Conservation (phyloP, 2,888 invertebrate species). For the Noctua janthe region DNA sequence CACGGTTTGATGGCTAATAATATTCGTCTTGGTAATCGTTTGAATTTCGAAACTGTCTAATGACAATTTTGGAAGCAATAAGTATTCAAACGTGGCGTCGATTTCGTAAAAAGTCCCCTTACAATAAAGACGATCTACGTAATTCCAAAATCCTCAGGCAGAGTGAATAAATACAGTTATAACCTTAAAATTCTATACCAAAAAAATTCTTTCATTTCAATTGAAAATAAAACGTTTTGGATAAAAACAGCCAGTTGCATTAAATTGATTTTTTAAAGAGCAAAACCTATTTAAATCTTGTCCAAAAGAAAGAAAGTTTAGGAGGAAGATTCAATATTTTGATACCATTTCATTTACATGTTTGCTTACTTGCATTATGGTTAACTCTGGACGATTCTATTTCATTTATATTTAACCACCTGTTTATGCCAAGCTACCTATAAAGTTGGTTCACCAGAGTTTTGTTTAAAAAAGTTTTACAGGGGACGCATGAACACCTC, state of each 20-base stretch:
- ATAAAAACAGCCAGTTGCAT: neutral
- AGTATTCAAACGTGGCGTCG: neutral
- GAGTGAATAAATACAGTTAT: neutral
- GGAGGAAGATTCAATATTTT: neutral
- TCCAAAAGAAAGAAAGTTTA: neutral
- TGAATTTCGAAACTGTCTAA: constrained; percentile 40
- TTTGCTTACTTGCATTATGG: neutral
- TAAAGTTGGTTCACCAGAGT: neutral
- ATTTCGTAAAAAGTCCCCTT: neutral
- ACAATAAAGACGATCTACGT: neutral
- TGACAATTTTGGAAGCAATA: constrained; percentile 18
- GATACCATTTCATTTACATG: neutral
- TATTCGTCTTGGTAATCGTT: constrained; percentile 51
- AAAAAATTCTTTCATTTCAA: neutral
- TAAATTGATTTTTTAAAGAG: neutral
- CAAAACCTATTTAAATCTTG: neutral
- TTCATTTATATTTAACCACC: neutral
- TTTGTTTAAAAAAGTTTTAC: neutral
- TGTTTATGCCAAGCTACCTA: neutral
- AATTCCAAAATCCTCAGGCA: neutral
- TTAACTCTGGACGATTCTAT: neutral
- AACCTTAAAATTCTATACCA: neutral
- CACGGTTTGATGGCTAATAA: constrained; percentile 39
- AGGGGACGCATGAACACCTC: neutral
- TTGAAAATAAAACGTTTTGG: neutral